Base-by-base conservation (phyloP, 2,888 invertebrate genomes). In the Slavum lentiscoides region DNA sequence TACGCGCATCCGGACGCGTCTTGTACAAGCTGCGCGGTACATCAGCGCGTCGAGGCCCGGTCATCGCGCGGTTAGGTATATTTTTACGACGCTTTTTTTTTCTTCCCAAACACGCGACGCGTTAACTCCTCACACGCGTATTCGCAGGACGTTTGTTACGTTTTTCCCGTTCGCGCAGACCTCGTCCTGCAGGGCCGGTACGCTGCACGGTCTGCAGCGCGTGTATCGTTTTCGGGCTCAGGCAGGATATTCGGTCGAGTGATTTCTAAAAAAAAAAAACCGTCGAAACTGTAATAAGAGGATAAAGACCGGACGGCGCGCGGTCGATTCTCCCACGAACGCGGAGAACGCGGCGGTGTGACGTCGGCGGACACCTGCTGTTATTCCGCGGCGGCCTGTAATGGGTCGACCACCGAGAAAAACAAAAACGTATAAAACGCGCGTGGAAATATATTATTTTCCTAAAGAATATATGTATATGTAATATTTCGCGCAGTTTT, bases 191-290 rank as follows among this genome's bases (percentile, higher is more conserved):
- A 30, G 30, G 30, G 4, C 4, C 30, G 30, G 30, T 30, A 30
- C 30, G 4, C 30, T 6, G 37, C 15, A 17, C 5, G 19, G 2
- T 58, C 58, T 39, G 58, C 21, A 8, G 49, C 13, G 2, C 1
- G 1, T 49, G 1, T 49, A 49, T 49, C 49, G 49, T 49, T 13
- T 15, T 49, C 30, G 49, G 49, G 15, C 49, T 49, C 15, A 23
- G 75, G 67, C 75, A 76, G 75, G 75, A 76, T 76, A 59, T 76
- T 76, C 75, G 75, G 75, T 76, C 67, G 75, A 76, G 75, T 76
- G 75, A 43, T 59, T n/a, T 58, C 68, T 13, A n/a, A 30, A 30
- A 30, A 30, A 30, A 30, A 30, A 30, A 30, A 30, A 75, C 74
- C 73, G 75, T 59, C 58, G 68, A 68, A 76, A 68, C 59, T 30